Conservation (phyloP, 2,797 vertebrate species). For the Sebastes cheni region DNA sequence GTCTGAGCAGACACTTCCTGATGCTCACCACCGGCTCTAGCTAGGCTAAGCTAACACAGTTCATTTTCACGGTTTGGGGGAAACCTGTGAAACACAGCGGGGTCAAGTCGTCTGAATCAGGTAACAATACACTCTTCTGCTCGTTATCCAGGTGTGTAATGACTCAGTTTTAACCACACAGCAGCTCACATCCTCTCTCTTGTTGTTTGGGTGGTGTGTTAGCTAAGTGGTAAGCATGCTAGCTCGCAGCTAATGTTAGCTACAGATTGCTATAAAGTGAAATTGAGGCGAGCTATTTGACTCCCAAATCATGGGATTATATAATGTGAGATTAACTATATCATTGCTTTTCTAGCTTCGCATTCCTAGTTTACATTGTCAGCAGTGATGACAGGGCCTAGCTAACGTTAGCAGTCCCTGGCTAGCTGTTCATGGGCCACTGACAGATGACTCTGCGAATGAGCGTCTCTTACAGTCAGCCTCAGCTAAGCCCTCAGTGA, state of each 20-base stretch:
- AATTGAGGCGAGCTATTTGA: background rate
- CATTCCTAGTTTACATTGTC: background rate
- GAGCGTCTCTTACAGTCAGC: background rate
- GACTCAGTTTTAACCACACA: background rate
- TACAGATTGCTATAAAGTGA: background rate
- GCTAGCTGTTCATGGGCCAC: slow-evolving; percentile 20
- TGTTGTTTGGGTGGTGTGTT: slow-evolving; percentile 17
- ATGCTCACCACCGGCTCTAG: slow-evolving; percentile 62
- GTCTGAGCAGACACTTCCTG: slow-evolving; percentile 74
- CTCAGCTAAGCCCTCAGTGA: background rate
- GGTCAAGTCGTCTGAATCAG: slow-evolving; percentile 75
- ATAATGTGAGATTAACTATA: rapidly evolving
- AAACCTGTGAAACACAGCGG: slow-evolving; percentile 65
- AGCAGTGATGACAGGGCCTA: slow-evolving; percentile 40
- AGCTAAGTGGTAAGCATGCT: slow-evolving; percentile 31
- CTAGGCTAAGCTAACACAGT: slow-evolving; percentile 54
- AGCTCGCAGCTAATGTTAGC: slow-evolving; percentile 38
- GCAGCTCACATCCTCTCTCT: background rate
- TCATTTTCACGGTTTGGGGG: slow-evolving; percentile 59
- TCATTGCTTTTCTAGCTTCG: background rate
- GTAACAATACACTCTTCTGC: slow-evolving; percentile 39
- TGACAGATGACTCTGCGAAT: slow-evolving; percentile 63
- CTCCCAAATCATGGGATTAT: background rate
- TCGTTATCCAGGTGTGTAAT: background rate
- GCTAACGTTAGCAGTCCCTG: slow-evolving; percentile 7